Percentiles rank a stretch among this genome's conserved stretches.
Evolutionary conservation across 2,113 vertebrate species (phyloP).

Genomic region (Mixornis gularis): DNA sequence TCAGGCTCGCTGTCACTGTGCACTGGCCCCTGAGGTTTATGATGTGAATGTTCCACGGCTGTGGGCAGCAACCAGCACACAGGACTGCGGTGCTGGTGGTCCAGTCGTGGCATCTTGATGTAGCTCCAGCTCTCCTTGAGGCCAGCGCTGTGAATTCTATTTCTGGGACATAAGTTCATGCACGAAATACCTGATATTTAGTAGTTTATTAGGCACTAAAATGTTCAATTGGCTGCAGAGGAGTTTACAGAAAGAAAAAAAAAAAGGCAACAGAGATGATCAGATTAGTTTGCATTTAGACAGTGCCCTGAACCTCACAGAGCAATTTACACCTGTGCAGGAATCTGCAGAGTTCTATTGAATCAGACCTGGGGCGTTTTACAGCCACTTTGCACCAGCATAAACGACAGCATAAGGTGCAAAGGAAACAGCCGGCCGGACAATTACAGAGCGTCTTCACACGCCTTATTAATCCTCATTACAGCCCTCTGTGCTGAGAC

Average conservation of each 20-base stretch:
- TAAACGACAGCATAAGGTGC: constrained; percentile 62
- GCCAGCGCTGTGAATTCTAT: not conserved
- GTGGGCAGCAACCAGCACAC: not conserved
- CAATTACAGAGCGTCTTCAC: constrained; percentile 52
- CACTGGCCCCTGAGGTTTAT: not conserved
- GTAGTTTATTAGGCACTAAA: not conserved
- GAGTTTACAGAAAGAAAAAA: not conserved
- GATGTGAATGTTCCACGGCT: not conserved
- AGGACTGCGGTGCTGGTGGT: not conserved
- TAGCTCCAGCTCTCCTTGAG: not conserved
- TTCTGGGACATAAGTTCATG: not conserved
- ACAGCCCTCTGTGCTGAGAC: constrained; percentile 40
- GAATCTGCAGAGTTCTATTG: not conserved
- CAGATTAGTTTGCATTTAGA: constrained; percentile 1
- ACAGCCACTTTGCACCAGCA: constrained; percentile 44
- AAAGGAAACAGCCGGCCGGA: constrained; percentile 53
- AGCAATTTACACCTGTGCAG: constrained; percentile 56
- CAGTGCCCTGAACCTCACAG: not conserved
- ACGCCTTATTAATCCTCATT: constrained; percentile 65
- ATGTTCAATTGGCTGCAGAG: not conserved
- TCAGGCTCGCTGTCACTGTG: not conserved
- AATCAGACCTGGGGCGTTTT: constrained; percentile 38
- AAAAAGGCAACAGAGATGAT: not conserved
- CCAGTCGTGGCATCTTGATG: not conserved
- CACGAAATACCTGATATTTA: not conserved